Evolutionary conservation across 64 coral and sea anemone genomes (phyloP).

Genomic region (Montipora efflorescens): DNA sequence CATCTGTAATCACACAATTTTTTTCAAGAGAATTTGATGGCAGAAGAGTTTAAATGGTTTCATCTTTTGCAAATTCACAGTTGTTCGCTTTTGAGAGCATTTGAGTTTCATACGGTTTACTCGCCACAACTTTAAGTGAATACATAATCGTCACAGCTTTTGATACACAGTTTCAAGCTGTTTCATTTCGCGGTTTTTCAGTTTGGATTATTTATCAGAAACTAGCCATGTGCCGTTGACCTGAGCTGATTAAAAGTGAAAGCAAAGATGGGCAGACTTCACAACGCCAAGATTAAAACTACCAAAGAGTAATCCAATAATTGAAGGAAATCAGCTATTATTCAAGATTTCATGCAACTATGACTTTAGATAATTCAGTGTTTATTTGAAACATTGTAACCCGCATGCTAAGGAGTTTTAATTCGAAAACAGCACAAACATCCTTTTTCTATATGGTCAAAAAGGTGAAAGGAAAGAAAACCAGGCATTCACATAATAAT

Average conservation of each 20-base stretch:
- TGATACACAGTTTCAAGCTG: constrained; percentile 53
- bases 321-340: constrained; percentile 57
- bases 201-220: constrained; percentile 47
- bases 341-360: constrained; percentile 23
- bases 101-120: neutral
- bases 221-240: constrained; percentile 6
- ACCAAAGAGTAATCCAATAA: constrained; percentile 54
- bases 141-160: constrained; percentile 27
- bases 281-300: constrained; percentile 34
- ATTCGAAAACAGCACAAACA: neutral
- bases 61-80: neutral
- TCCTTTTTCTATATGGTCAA: neutral
- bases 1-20: neutral
- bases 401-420: constrained; percentile 1
- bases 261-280: constrained; percentile 30
- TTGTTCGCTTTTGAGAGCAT: neutral
- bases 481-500: neutral
- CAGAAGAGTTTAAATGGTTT: neutral
- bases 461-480: neutral
- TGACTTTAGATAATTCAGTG: neutral
- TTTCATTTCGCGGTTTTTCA: constrained; percentile 23
- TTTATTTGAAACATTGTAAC: constrained; percentile 17
- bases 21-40: neutral
- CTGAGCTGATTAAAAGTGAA: constrained; percentile 48
- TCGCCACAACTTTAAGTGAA: constrained; percentile 42